Evolutionary conservation across 1,140 invertebrate species (phyloP).

Genomic region (Heliothis subflexa): DNA sequence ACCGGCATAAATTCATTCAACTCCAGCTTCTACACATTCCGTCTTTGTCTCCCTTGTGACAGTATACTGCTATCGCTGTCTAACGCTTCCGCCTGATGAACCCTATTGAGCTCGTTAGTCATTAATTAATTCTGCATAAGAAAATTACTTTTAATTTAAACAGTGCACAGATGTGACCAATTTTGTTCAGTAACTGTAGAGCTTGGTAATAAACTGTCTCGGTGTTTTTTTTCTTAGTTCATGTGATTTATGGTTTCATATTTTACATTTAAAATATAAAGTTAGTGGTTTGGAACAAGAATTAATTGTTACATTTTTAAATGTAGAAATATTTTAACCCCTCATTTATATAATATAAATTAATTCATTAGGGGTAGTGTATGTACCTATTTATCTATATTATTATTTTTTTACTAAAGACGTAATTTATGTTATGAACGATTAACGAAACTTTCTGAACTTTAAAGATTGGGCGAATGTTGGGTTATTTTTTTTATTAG

Average conservation of each 20-base stretch:
- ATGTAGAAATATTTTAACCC: no score
- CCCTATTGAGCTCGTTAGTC: constrained; percentile 86
- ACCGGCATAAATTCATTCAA: constrained; percentile 85
- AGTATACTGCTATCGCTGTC: constrained; percentile 61
- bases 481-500: no score
- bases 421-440: no score
- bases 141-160: constrained; percentile 86
- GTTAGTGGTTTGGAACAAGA: no score
- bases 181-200: constrained; percentile 46
- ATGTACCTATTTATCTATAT: no score
- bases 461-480: no score
- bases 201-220: constrained; percentile 37
- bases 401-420: no score
- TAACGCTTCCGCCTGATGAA: constrained; percentile 83
- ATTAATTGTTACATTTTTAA: no score
- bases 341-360: not conserved
- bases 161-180: constrained; percentile 76
- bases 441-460: no score
- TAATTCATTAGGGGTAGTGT: not conserved
- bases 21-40: constrained; percentile 64
- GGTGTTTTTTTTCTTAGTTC: constrained; percentile 3
- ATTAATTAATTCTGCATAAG: constrained; percentile 86
- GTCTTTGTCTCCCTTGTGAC: constrained; percentile 55
- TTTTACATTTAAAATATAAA: not conserved
- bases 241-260: constrained; percentile 10